Conservation (phyloP, 2,888 invertebrate genomes). For the Agrochola lychnidis region DNA sequence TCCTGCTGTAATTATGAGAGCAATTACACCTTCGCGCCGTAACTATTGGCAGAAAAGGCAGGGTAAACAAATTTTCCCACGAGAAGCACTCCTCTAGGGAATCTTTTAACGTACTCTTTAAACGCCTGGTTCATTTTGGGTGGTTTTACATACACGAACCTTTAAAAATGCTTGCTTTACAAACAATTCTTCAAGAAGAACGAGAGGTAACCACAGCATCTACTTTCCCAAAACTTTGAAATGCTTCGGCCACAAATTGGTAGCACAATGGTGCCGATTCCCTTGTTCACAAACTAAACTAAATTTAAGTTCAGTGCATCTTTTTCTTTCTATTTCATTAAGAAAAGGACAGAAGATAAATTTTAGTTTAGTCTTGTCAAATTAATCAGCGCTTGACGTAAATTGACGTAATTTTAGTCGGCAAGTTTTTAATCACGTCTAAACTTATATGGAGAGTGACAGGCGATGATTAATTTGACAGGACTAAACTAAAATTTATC, state of each 20-base stretch:
- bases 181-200: background rate
- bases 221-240: background rate
- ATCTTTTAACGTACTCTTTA: background rate
- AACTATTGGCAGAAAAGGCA: slow-evolving; percentile 49
- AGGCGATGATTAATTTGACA: too few relatives aligned
- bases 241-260: background rate
- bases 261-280: too few relatives aligned
- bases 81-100: background rate
- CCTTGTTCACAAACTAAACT: too few relatives aligned
- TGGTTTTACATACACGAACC: background rate
- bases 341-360: too few relatives aligned
- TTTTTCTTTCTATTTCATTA: too few relatives aligned
- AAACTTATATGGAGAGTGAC: too few relatives aligned
- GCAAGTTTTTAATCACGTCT: too few relatives aligned
- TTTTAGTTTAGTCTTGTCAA: too few relatives aligned
- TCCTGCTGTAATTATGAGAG: slow-evolving; percentile 65
- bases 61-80: slow-evolving; percentile 56
- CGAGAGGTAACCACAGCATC: background rate
- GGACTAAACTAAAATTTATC: too few relatives aligned
- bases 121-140: background rate
- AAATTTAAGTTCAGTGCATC: too few relatives aligned
- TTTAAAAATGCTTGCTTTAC: background rate
- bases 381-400: too few relatives aligned
- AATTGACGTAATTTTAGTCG: too few relatives aligned
- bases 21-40: slow-evolving; percentile 56